Conservation (phyloP, 1,140 invertebrate genomes). For the Globodera ellingtonae region DNA sequence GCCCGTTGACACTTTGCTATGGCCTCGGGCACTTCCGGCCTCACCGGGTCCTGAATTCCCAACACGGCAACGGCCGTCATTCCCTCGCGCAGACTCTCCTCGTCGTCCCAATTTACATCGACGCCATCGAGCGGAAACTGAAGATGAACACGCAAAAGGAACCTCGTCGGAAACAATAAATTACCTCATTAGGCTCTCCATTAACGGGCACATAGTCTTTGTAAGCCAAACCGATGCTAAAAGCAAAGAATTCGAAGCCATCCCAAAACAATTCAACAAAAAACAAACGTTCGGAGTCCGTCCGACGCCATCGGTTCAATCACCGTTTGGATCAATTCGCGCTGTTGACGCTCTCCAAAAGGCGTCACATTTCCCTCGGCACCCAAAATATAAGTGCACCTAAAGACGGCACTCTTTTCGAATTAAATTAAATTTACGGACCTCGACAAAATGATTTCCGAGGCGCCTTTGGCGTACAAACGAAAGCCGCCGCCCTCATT, state of each 20-base stretch:
- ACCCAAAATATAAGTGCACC: constrained; percentile 57
- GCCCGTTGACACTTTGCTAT: constrained; percentile 66
- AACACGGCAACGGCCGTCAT: constrained; percentile 63
- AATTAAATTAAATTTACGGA: not conserved
- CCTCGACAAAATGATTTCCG: constrained; percentile 64
- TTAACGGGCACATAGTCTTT: constrained; percentile 80
- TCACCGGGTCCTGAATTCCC: constrained; percentile 65
- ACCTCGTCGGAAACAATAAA: not conserved
- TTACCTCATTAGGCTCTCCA: constrained; percentile 47
- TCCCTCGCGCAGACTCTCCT: constrained; percentile 57
- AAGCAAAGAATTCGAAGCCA: not conserved
- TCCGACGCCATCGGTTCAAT: constrained; percentile 99
- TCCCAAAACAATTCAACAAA: constrained; percentile 66
- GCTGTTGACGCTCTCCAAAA: constrained; percentile 88
- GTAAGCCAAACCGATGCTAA: constrained; percentile 59
- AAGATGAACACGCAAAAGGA: constrained; percentile 1
- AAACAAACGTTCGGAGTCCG: constrained; percentile 76
- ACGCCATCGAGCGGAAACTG: constrained; percentile 31
- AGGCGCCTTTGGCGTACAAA: constrained; percentile 65
- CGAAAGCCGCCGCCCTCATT: constrained; percentile 56
- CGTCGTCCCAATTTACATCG: constrained; percentile 65
- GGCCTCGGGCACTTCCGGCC: constrained; percentile 63
- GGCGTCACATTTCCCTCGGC: constrained; percentile 72
- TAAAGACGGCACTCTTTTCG: not conserved
- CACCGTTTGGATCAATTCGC: constrained; percentile 85